Evolutionary conservation across 2,888 invertebrate genomes (phyloP).

Genomic region (Aleiodes leptofemur): DNA sequence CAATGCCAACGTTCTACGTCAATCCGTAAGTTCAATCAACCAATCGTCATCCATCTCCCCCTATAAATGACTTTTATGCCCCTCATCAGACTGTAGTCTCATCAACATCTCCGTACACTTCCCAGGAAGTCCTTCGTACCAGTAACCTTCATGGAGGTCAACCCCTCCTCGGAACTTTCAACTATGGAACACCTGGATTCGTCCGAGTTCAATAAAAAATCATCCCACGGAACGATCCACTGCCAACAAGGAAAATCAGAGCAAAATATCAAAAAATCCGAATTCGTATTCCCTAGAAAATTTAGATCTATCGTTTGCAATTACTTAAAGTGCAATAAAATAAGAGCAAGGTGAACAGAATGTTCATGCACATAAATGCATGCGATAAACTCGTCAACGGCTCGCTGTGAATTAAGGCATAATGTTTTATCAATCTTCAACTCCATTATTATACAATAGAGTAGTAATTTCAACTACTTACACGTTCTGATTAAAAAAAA

Average conservation of each 20-base stretch:
- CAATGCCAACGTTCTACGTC: conserved; percentile 54
- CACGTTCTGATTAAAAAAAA: too few relatives aligned
- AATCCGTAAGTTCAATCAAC: conserved; percentile 50
- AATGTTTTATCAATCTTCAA: not conserved
- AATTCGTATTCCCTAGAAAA: not conserved
- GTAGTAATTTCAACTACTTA: too few relatives aligned
- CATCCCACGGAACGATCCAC: not conserved
- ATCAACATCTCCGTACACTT: conserved; percentile 53
- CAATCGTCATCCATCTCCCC: conserved; percentile 16
- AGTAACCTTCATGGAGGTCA: conserved; percentile 45
- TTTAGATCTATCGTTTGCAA: conserved; percentile 12
- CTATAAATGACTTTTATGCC: conserved; percentile 41
- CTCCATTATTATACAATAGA: too few relatives aligned
- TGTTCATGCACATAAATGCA: not conserved
- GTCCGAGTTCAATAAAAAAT: conserved; percentile 27
- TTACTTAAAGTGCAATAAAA: conserved; percentile 9
- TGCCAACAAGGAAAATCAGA: not conserved
- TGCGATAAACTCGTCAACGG: conserved; percentile 43
- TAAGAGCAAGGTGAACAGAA: not conserved
- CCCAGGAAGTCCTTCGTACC: conserved; percentile 24
- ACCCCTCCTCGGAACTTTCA: conserved; percentile 40
- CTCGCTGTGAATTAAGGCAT: conserved; percentile 46
- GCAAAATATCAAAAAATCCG: too few relatives aligned
- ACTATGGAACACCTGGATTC: conserved; percentile 22
- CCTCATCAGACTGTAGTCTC: conserved; percentile 16